These are phyloP conservation scores for Alviniconcha strummeri DNA, from an alignment of 2,888 invertebrate species.

Conservation along the genomic window DNA sequence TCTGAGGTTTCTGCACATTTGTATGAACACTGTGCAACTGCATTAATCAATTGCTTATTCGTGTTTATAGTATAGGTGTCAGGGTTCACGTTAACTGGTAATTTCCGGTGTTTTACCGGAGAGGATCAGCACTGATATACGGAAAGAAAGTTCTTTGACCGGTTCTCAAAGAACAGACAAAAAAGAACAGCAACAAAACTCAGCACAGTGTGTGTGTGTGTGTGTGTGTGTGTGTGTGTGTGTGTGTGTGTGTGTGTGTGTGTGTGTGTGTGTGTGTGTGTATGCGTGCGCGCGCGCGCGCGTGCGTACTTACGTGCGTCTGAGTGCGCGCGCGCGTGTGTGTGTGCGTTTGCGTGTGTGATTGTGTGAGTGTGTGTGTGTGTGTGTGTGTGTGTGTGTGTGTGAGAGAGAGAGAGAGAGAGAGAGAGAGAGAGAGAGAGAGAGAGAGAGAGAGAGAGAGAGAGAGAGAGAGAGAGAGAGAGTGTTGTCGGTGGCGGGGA, in stretches of 20 bases:
- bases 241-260: conserved; percentile 18
- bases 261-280: conserved; percentile 8
- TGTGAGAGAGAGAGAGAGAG: not conserved
- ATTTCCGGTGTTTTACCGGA: not conserved
- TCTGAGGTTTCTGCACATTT: no score
- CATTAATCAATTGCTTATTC: no score
- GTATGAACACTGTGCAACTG: no score
- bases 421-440: conserved; percentile 8
- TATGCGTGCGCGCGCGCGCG: not conserved
- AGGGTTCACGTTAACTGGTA: no score
- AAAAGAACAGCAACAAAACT: no score
- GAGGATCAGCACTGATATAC: not conserved
- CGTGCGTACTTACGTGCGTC: not conserved
- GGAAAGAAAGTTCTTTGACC: no score
- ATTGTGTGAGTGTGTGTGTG: no score
- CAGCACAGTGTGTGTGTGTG: not conserved
- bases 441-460: not conserved
- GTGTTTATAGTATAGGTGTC: no score
- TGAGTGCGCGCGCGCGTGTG: not conserved
- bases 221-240: not conserved
- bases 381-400: not conserved
- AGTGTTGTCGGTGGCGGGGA: not conserved
- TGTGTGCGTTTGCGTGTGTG: not conserved
- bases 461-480: conserved; percentile 6
- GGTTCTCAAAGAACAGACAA: not conserved